Conservation (phyloP, 2,113 vertebrate genomes). For the Bos taurus region ARS-UCD2.0 NC_037345.1:27741501-27742000, state of each 20-base stretch:
- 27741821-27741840: neutral
- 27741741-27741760: neutral
- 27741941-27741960: neutral
- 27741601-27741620: neutral
- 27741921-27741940: neutral
- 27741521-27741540: neutral
- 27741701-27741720: neutral
- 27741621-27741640: neutral
- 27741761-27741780: neutral
- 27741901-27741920: neutral
- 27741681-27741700: neutral
- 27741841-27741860: neutral
- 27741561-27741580: neutral
- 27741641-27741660: neutral
- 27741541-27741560: neutral
- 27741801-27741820: neutral
- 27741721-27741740: neutral
- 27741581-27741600: neutral
- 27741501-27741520: neutral
- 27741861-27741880: neutral
- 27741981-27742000: neutral
- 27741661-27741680: neutral
- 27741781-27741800: neutral
- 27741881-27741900: neutral
- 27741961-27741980: neutral